Conservation (phyloP, 2,797 vertebrate species). For the Sarcophilus harrisii region DNA sequence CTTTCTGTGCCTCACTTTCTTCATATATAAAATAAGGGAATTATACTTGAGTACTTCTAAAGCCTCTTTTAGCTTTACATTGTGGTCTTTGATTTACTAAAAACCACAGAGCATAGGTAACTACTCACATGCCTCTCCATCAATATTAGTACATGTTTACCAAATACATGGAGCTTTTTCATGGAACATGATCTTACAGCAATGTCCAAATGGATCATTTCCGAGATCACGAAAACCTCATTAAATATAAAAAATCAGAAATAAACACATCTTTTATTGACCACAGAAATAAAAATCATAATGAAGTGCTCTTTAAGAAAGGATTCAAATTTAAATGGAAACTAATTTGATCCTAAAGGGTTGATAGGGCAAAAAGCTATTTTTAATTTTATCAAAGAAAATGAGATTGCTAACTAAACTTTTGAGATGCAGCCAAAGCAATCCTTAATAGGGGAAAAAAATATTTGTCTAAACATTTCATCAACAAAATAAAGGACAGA, state of each 20-base stretch:
- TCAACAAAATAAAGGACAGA: background rate
- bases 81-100: background rate
- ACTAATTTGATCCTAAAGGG: background rate
- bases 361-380: background rate
- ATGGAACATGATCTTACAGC: background rate
- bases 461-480: background rate
- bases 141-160: background rate
- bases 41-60: background rate
- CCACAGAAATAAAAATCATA: background rate
- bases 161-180: background rate
- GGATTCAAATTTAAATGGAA: background rate
- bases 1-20: background rate
- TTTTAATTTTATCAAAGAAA: background rate
- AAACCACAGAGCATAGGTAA: background rate
- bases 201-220: background rate
- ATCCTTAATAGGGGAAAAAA: background rate
- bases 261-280: background rate
- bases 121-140: background rate
- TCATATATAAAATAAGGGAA: background rate
- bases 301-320: background rate
- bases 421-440: background rate
- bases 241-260: background rate
- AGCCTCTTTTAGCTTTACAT: background rate
- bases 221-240: background rate
- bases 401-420: background rate